Evolutionary conservation across 2,113 vertebrate genomes (phyloP).

Genomic region (Nothoprocta perdicaria): DNA sequence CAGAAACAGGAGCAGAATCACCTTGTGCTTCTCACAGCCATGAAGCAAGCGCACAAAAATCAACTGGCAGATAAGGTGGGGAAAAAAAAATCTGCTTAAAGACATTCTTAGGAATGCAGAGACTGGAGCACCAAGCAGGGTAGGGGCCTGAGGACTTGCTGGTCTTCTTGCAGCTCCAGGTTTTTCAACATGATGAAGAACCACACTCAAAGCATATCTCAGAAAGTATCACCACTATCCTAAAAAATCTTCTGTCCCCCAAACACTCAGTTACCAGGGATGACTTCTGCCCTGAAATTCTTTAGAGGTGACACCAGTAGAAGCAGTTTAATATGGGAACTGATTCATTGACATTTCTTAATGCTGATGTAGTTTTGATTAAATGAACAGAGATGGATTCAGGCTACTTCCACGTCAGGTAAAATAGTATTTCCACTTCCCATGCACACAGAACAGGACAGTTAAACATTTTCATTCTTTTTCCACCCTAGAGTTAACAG

Average conservation of each 20-base stretch:
- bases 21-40: neutral
- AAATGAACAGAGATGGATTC: neutral
- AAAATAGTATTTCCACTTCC: neutral
- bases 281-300: neutral
- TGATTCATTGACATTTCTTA: neutral
- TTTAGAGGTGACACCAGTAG: neutral
- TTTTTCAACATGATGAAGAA: neutral
- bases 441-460: neutral
- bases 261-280: neutral
- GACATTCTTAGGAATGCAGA: neutral
- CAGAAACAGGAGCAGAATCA: neutral
- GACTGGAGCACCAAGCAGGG: rapidly evolving
- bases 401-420: neutral
- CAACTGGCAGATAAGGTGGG: neutral
- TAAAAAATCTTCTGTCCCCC: neutral
- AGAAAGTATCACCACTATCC: neutral
- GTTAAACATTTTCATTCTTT: neutral
- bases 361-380: neutral
- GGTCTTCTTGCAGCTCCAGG: neutral
- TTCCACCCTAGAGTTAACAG: neutral
- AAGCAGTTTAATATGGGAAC: neutral
- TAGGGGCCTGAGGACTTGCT: neutral
- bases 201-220: rapidly evolving
- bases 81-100: neutral
- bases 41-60: neutral